A percentile compares a stretch with the other conserved stretches of the same genome.
phyloP scores from a whole-genome alignment of 2,113 vertebrate species.

The Mugil cephalus region DNA sequence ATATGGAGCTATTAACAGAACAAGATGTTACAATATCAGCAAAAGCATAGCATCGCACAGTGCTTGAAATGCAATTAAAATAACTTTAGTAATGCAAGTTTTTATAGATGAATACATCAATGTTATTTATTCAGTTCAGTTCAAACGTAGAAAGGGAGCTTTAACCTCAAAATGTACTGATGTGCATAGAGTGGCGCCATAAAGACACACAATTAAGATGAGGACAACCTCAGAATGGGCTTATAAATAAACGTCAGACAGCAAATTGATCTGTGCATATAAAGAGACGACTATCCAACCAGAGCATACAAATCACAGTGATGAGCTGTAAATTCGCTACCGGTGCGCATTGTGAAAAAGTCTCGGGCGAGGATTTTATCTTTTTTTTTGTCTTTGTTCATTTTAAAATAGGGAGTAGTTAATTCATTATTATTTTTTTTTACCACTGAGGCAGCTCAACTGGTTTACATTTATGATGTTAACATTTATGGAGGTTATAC shows the following conservation, averaged over 20 bases:
- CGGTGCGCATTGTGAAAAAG: too few species aligned
- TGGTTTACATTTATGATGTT: conserved; percentile 1
- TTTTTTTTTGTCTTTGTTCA: too few species aligned
- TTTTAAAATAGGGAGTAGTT: background rate
- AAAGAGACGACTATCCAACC: conserved; percentile 35
- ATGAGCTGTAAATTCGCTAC: too few species aligned
- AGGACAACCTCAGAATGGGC: conserved; percentile 19
- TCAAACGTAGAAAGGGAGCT: background rate
- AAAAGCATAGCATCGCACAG: background rate
- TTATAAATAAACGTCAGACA: conserved; percentile 43
- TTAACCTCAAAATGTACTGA: conserved; percentile 13
- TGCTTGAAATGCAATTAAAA: background rate
- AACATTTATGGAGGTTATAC: background rate
- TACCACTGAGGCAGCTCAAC: background rate
- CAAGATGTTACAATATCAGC: background rate
- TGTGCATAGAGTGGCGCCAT: conserved; percentile 12
- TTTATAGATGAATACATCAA: background rate
- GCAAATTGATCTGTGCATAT: conserved; percentile 39
- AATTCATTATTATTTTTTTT: too few species aligned
- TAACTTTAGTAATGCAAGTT: background rate
- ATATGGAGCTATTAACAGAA: background rate
- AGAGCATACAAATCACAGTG: background rate
- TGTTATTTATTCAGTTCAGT: background rate
- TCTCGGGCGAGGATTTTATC: too few species aligned
- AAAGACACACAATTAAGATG: conserved; percentile 27